Conservation (phyloP, 2,113 vertebrate species). For the Machaerirhynchus nigripectus region DNA sequence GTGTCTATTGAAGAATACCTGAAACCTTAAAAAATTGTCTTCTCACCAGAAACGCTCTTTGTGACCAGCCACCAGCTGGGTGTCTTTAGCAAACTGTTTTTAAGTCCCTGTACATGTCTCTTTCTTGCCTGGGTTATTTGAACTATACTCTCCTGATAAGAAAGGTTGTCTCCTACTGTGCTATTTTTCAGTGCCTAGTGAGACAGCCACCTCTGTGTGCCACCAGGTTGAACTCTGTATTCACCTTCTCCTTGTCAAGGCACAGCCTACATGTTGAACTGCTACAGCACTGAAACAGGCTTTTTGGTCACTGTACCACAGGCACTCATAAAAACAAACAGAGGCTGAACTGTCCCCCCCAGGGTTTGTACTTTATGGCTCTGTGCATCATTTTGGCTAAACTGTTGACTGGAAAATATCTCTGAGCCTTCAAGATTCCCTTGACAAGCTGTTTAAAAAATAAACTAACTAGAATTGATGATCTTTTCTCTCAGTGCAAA, state of each 20-base stretch:
- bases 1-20: not conserved
- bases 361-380: not conserved
- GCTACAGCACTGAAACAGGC: not conserved
- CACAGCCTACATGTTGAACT: not conserved
- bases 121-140: not conserved
- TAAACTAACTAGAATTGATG: not conserved
- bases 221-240: not conserved
- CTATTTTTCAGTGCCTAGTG: not conserved
- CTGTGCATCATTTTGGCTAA: not conserved
- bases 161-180: not conserved
- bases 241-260: not conserved
- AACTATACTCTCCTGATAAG: not conserved
- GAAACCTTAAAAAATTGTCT: not conserved
- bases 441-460: not conserved
- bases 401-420: not conserved
- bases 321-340: not conserved
- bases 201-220: not conserved
- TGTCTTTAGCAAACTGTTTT: not conserved
- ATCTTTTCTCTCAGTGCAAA: not conserved
- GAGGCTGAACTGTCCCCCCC: not conserved
- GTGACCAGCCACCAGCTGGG: not conserved
- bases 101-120: not conserved
- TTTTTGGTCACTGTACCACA: not conserved
- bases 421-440: not conserved
- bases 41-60: not conserved